These are phyloP conservation scores for Beris chalybata DNA, from an alignment of 2,888 invertebrate species.

Conservation along the genomic window DNA sequence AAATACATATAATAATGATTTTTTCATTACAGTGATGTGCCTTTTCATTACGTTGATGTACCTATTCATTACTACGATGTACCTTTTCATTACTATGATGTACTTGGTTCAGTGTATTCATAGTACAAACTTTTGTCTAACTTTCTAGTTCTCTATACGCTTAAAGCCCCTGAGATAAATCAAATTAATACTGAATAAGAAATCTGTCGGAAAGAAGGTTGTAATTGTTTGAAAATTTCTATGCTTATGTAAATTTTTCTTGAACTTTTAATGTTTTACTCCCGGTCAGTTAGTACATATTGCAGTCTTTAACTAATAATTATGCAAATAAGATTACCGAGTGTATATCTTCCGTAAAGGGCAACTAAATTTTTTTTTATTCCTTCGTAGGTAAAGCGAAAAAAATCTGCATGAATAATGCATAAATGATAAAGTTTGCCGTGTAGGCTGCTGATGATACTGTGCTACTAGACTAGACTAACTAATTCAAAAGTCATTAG, in stretches of 20 bases:
- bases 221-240: slow-evolving; percentile 25
- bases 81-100: no score
- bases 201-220: no score
- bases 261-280: slow-evolving; percentile 12
- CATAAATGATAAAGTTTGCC: slow-evolving; percentile 24
- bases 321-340: slow-evolving; percentile 26
- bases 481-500: slow-evolving; percentile 25
- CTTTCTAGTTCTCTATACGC: no score
- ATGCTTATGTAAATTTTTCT: slow-evolving; percentile 25
- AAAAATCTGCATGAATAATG: slow-evolving; percentile 24
- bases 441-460: neutral
- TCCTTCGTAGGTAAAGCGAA: neutral
- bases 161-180: no score
- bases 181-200: no score
- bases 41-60: no score
- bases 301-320: slow-evolving; percentile 22
- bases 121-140: no score
- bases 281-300: slow-evolving; percentile 19
- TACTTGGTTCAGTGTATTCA: no score
- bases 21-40: no score
- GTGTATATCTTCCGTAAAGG: slow-evolving; percentile 21
- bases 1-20: no score
- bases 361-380: slow-evolving; percentile 10
- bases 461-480: neutral
- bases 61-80: no score